Conservation (phyloP, 2,797 vertebrate genomes). For the Microcaecilia unicolor region DNA sequence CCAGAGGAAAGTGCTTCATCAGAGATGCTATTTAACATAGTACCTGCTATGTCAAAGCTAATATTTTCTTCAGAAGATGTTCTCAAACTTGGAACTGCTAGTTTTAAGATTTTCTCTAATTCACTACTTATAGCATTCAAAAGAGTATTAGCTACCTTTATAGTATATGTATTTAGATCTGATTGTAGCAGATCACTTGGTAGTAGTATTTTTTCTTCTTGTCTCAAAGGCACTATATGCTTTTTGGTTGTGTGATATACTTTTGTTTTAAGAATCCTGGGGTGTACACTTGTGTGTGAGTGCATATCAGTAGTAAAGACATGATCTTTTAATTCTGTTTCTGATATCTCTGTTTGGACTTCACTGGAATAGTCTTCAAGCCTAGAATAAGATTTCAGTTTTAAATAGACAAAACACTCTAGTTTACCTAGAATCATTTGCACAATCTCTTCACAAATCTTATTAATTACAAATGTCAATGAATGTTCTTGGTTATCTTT, state of each 20-base stretch:
- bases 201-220: not conserved
- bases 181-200: not conserved
- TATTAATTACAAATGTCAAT: not conserved
- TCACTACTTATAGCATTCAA: constrained; percentile 23
- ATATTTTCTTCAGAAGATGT: not conserved
- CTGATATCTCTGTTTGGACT: not conserved
- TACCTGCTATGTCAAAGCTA: not conserved
- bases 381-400: constrained; percentile 3
- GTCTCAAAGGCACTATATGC: no score
- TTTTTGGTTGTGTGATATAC: no score
- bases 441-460: constrained; percentile 11
- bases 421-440: constrained; percentile 16
- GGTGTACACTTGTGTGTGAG: no score
- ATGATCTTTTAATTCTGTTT: no score
- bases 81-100: not conserved
- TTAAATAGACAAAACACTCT: constrained; percentile 17
- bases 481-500: no score
- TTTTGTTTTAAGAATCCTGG: no score
- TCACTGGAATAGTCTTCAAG: not conserved
- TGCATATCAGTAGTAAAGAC: no score
- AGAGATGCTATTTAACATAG: no score
- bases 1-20: no score
- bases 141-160: constrained; percentile 27
- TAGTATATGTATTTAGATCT: constrained; percentile 20
- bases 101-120: constrained; percentile 2